Base-by-base conservation (phyloP, 2,113 vertebrate species). In the Poicephalus meyeri region DNA sequence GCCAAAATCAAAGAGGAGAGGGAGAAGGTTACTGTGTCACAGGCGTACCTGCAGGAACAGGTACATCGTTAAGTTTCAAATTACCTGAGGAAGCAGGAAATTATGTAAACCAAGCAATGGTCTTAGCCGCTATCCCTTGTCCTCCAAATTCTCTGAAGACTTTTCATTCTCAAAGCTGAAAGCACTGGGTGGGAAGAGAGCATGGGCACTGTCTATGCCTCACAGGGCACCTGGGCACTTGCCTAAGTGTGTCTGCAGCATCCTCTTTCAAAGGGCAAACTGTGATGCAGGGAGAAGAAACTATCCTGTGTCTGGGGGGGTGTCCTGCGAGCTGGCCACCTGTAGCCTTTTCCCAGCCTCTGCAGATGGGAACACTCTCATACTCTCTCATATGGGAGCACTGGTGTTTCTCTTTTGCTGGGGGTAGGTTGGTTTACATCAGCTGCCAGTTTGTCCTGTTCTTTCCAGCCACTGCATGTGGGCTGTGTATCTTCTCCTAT, bases 171-270 rank as follows among this genome's bases (percentile, higher is more conserved):
- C 29, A 23, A 33, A 37, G 5, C 23, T 16, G 50, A 44, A 20
- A 52, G 10, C 4, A 37, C 11, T 7, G 18, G 39, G 49, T 15
- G 7, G 6, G 47, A 89, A 86, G 49, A 28, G 16, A 63, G 16
- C 8, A 14, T 21, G 8, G 35, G 26, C 71, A 42, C 23, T 2
- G 0, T 29, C 19, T 1, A 0, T 41, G 14, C 23, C 37, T 80
- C 41, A 16, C 13, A 13, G 55, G 25, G 39, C 11, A 52, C 13
- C 33, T 24, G 52, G 29, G 23, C 16, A 31, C 42, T 82, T 1
- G 1, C 37, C 18, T 44, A 15, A 19, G 7, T 55, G 25, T 47
- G 29, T 42, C 16, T 44, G 31, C 39, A 79, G 66, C 39, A 28
- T 49, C 66, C 58, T 35, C 39, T 35, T 74, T 47, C 79, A 44